phyloP scores from a whole-genome alignment of 2,888 invertebrate genomes.

The Eilema sororculum region DNA sequence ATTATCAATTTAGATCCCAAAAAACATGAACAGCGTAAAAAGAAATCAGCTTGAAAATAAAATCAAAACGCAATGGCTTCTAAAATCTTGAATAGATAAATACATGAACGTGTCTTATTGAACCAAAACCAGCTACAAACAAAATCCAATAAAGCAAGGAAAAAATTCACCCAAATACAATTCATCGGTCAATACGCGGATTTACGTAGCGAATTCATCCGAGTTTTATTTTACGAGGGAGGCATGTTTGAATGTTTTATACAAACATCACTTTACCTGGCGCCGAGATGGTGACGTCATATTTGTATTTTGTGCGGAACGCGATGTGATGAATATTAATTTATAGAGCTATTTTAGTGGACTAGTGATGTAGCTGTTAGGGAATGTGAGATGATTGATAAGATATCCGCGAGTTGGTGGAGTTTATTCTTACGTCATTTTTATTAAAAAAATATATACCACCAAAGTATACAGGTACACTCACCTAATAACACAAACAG shows the following conservation, averaged over 20 bases:
- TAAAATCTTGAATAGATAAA: neutral
- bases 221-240: slow-evolving; percentile 25
- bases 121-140: neutral
- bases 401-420: neutral
- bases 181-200: slow-evolving; percentile 12
- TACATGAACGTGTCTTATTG: neutral
- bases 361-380: slow-evolving; percentile 13
- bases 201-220: slow-evolving; percentile 18
- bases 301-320: slow-evolving; percentile 30
- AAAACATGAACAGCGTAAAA: neutral
- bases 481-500: no score
- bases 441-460: neutral
- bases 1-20: no score
- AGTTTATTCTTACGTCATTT: neutral
- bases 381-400: slow-evolving; percentile 25
- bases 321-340: slow-evolving; percentile 47
- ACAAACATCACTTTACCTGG: slow-evolving; percentile 25
- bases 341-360: slow-evolving; percentile 21
- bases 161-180: slow-evolving; percentile 11
- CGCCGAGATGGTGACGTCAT: slow-evolving; percentile 39
- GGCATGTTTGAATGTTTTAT: slow-evolving; percentile 23
- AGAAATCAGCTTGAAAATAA: neutral
- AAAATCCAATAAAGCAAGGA: slow-evolving; percentile 8
- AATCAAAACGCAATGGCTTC: neutral
- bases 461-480: neutral